Evolutionary conservation across 2,888 invertebrate species (phyloP), one percentile per base, ranked within the genome.

Genomic region (Pyrrhia umbra): DNA sequence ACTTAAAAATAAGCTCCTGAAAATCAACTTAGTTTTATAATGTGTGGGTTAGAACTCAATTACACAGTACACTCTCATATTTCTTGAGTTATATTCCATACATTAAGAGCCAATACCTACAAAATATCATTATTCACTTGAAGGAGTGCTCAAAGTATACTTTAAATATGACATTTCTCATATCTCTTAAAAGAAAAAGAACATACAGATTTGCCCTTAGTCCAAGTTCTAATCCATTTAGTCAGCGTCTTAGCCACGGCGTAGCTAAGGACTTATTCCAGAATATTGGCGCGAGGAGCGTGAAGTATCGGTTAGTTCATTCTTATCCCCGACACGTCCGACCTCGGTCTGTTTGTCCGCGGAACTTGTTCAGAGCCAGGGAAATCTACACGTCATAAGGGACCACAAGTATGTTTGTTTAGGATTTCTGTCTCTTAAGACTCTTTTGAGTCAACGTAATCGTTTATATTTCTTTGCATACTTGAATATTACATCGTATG

Each of bases 341-440:
- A 74, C 70, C 74, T 65, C 61, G 49, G 37, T 20, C 46, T 47
- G 62, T 59, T 63, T 65, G 55, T 56, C 50, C 61, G 52, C 59
- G 45, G 61, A 69, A 67, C 63, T 70, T 78, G 55, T 47, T 68
- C 56, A 55, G 45, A 52, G 18, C 16, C 45, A 23, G 62, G 66
- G 79, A 77, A 84, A 81, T 69, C 79, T 65, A 80, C 81, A 81
- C 73, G 77, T 81, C 81, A 76, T 84, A 75, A 69, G 49, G 59
- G 50, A 60, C 56, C 63, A 51, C 56, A 65, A 76, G 76, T 79
- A 76, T 80, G 78, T 84, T 85, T 81, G 66, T 70, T 83, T 74
- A 81, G 83, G 83, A 79, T 79, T 72, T 62, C 60, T 68, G 75
- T 71, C 68, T 68, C 69, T 75, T 70, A 20, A 34, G 18, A 52